Evolutionary conservation across 1,140 invertebrate species (phyloP), one percentile per base, ranked within the genome.

Genomic region (Drosophila elegans): DNA sequence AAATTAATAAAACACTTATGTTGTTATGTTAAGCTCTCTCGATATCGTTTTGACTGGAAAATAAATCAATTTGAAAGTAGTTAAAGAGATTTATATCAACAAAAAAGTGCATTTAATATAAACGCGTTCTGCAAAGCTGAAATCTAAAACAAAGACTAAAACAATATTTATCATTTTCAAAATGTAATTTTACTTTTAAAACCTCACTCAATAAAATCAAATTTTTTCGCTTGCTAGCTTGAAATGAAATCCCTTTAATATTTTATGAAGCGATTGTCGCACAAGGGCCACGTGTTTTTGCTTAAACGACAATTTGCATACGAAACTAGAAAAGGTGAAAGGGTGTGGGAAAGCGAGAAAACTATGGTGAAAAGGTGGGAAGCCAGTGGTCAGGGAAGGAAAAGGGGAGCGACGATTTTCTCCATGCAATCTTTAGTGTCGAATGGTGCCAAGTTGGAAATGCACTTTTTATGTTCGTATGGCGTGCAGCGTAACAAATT

Each of bases 401-500:
- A 49, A 55, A 29, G 39, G 42, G 29, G 42, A 57, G 44, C 45
- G 25, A 51, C 46, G 25, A 39, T 51, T 60, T 44, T 38, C 66
- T 60, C 25, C 57, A 42, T 49, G 69, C 67, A 73, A 72, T 73
- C 48, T 73, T 51, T 73, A 73, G 67, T 73, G 69, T 73, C 69
- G 56, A 55, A 66, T 55, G 69, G 75, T 73, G 76, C 74, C 78
- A 79, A 79, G 76, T 79, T 73, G 76, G 71, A 79, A 79, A 79
- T 79, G 76, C 76, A 78, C 60, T 79, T 79, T 79, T 79, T 79
- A 79, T 79, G 76, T 79, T 79, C 67, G 53, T 51, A 57, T 78
- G 41, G 56, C 74, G 74, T 77, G 74, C 74, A 71, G 59, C 74
- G 61, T 76, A 76, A 76, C 74, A 76, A 77, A 77, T 71, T 77